phyloP scores from a whole-genome alignment of 2,797 vertebrate species.

The Chloroceryle amazona region DNA sequence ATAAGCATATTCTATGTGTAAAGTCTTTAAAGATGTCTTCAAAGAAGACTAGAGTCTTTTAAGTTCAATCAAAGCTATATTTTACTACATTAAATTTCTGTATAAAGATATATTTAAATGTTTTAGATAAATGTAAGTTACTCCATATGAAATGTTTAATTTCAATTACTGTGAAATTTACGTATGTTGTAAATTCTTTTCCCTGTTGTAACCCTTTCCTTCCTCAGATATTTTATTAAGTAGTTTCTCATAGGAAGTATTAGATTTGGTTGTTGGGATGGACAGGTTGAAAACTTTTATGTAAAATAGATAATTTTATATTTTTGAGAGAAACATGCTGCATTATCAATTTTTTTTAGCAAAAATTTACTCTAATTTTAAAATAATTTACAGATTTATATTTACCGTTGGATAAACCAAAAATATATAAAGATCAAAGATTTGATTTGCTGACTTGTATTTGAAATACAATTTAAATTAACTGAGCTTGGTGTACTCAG shows the following conservation, averaged over 20 bases:
- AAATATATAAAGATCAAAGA: constrained; percentile 69
- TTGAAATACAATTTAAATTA: constrained; percentile 45
- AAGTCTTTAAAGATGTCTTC: constrained; percentile 94
- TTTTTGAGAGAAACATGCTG: constrained; percentile 82
- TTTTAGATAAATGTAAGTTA: constrained; percentile 90
- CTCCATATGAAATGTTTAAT: constrained; percentile 87
- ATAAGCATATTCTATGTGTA: constrained; percentile 86
- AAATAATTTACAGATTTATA: constrained; percentile 80
- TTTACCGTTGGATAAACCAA: constrained; percentile 71
- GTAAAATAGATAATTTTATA: constrained; percentile 84
- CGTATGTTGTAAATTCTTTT: constrained; percentile 75
- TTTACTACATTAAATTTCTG: constrained; percentile 89
- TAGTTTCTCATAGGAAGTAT: constrained; percentile 72
- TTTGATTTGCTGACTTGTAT: constrained; percentile 35
- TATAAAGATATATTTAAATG: constrained; percentile 96
- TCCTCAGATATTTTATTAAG: constrained; percentile 69
- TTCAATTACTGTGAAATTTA: constrained; percentile 95
- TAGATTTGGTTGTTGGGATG: constrained; percentile 70
- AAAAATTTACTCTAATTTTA: constrained; percentile 72
- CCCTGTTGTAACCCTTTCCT: constrained; percentile 67
- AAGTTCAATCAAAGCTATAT: constrained; percentile 92
- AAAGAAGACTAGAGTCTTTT: constrained; percentile 92
- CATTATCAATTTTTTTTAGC: constrained; percentile 75
- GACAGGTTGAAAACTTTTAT: constrained; percentile 71
- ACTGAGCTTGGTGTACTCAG: constrained; percentile 4